phyloP scores from a whole-genome alignment of 92 coral and sea anemone genomes.

The Desmophyllum pertusum region DNA sequence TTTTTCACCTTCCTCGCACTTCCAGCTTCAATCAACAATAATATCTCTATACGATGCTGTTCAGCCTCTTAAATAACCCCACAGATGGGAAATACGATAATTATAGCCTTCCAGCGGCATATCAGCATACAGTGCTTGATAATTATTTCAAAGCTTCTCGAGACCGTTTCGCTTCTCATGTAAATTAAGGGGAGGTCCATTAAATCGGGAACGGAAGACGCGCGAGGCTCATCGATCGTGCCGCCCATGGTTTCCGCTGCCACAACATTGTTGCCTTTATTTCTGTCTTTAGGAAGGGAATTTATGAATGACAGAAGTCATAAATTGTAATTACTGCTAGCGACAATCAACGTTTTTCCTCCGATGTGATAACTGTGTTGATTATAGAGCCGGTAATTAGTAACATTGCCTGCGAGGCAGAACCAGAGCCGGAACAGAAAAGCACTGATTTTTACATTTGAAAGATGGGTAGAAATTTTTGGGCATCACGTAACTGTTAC shows the following conservation, averaged over 20 bases:
- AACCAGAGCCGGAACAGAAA: not conserved
- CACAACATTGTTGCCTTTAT: conserved; percentile 11
- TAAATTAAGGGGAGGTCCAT: conserved; percentile 17
- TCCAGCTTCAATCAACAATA: not conserved
- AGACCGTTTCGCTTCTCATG: conserved; percentile 5
- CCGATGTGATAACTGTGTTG: conserved; percentile 22
- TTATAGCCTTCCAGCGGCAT: conserved; percentile 41
- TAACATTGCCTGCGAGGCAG: conserved; percentile 10
- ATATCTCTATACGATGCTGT: not conserved
- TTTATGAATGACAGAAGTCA: not conserved
- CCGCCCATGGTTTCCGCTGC: conserved; percentile 30
- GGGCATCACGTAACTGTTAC: not conserved
- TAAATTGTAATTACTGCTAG: conserved; percentile 21
- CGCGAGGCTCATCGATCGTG: not conserved
- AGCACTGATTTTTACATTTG: conserved; percentile 41
- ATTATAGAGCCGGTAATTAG: conserved; percentile 40
- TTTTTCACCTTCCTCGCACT: not conserved
- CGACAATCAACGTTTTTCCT: conserved; percentile 12
- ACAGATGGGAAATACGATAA: conserved; percentile 39
- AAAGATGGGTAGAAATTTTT: conserved; percentile 12
- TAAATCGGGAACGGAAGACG: conserved; percentile 20
- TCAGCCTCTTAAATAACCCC: conserved; percentile 38
- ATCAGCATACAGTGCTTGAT: conserved; percentile 21
- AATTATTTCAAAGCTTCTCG: conserved; percentile 10
- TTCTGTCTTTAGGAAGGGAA: conserved; percentile 13